Evolutionary conservation across 2,113 vertebrate genomes (phyloP), one percentile per base, ranked within the genome.

Genomic region (Leptosomus discolor): DNA sequence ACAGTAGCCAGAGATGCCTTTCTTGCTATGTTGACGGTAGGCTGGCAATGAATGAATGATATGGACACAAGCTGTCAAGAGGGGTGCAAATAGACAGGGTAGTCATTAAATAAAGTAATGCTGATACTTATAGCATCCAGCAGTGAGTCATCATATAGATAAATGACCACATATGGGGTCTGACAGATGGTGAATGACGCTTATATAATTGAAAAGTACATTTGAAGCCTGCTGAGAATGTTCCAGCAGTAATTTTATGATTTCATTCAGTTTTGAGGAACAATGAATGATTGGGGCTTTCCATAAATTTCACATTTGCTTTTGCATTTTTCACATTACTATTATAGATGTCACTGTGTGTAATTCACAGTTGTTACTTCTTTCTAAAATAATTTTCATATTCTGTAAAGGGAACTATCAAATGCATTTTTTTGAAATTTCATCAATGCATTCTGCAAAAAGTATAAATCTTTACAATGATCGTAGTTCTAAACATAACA

Each of bases 121-220:
- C 77, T 87, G 90, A 96, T 92, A 76, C 67, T 83, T 85, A 92
- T 11, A 78, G 85, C 82, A 90, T 65, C 95, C 95, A 97, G 78
- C 92, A 89, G 94, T 90, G 96, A 97, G 65, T 87, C 89, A 84
- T 92, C 84, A 30, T 36, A 83, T 11, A 97, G 94, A 97, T 71
- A 97, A 97, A 97, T 91, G 73, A 54, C 69, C 77, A 76, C 76
- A 81, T 76, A 85, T 48, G 50, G 90, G 46, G 34, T 29, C 68
- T 96, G 94, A 90, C 97, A 98, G 97, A 92, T 87, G 86, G 94
- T 61, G 65, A 98, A 95, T 90, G 93, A 95, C 41, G 65, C 64
- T 84, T 74, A 83, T 78, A 61, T 97, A 97, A 97, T 86, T 96
- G 85, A 91, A 94, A 94, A 97, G 90, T 81, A 95, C 94, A 81